Conservation (phyloP, 1,140 invertebrate species). For the Drosophila grimshawi region DNA sequence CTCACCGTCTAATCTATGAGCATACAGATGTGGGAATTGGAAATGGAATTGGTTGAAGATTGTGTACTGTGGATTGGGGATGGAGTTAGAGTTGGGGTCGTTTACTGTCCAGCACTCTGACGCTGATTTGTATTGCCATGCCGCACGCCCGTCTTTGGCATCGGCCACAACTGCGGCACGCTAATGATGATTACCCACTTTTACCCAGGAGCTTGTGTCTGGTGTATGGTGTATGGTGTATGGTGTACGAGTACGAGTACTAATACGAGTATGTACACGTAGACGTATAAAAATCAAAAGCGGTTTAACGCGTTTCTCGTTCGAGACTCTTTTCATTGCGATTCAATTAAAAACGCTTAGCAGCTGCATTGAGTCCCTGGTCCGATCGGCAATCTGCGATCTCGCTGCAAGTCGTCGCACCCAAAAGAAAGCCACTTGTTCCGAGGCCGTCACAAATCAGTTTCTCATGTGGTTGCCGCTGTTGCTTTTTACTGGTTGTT, state of each 20-base stretch:
- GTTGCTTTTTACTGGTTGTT: neutral
- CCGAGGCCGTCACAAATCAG: conserved; percentile 33
- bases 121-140: conserved; percentile 66
- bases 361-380: conserved; percentile 26
- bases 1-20: conserved; percentile 69
- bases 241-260: conserved; percentile 9
- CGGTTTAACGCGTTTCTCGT: conserved; percentile 79
- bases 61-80: conserved; percentile 9
- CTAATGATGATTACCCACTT: conserved; percentile 82
- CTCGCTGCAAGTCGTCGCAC: conserved; percentile 41
- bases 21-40: conserved; percentile 34
- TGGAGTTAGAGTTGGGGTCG: conserved; percentile 1
- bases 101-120: conserved; percentile 20
- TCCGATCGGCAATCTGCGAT: conserved; percentile 21
- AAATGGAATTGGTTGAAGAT: conserved; percentile 26
- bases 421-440: conserved; percentile 54
- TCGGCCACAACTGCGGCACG: conserved; percentile 14
- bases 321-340: conserved; percentile 53
- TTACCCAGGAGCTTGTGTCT: conserved; percentile 53
- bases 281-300: conserved; percentile 73
- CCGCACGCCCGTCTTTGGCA: neutral
- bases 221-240: conserved; percentile 14
- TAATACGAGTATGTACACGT: too few relatives aligned
- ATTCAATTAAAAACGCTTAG: conserved; percentile 79
- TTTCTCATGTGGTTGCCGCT: conserved; percentile 10